These are phyloP conservation scores for Pissodes strobi DNA, from an alignment of 1,140 invertebrate genomes.

Conservation along the genomic window DNA sequence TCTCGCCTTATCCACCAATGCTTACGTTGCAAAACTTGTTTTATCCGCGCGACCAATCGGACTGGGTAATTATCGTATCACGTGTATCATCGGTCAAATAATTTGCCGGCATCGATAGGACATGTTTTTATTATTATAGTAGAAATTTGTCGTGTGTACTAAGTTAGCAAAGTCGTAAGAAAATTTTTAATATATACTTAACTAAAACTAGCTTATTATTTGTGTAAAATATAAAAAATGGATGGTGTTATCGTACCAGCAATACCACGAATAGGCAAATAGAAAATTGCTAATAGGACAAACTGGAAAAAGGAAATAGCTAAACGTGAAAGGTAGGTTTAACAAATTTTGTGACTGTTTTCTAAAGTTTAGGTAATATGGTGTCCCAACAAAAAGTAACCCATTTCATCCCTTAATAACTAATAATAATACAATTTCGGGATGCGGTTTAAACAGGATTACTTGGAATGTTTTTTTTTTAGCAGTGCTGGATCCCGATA, in stretches of 20 bases:
- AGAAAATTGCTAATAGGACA: not conserved
- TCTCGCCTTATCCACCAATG: not conserved
- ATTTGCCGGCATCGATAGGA: not conserved
- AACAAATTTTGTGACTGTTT: no score
- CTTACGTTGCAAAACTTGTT: not conserved
- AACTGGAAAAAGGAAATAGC: not conserved
- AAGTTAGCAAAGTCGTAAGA: not conserved
- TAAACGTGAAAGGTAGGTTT: not conserved
- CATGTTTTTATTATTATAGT: not conserved
- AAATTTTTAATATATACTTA: not conserved
- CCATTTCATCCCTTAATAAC: no score
- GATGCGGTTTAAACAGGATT: no score
- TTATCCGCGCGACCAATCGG: not conserved
- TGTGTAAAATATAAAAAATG: no score
- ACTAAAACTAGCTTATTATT: not conserved
- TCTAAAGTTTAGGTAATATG: no score
- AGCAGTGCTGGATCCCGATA: no score
- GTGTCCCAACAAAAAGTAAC: no score
- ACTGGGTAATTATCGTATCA: not conserved
- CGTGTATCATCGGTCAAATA: not conserved
- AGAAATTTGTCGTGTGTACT: not conserved
- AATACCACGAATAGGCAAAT: not conserved
- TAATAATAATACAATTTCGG: no score
- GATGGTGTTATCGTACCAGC: not conserved
- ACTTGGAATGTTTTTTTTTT: no score